Conservation (phyloP, 2,797 vertebrate species). For the Nyctibius grandis region DNA sequence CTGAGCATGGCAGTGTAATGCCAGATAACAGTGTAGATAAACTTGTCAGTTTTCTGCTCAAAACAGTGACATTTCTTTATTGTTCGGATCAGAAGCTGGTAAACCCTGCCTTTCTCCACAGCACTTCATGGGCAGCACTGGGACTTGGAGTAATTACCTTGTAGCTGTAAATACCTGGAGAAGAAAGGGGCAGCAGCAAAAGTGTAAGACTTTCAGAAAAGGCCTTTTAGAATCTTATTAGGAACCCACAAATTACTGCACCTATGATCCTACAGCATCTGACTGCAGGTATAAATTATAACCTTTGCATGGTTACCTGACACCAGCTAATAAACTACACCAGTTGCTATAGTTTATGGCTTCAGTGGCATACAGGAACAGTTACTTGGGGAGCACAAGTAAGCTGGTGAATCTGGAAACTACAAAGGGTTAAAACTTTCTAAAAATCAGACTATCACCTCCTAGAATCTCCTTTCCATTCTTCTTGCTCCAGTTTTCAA, state of each 20-base stretch:
- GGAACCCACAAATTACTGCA: background rate
- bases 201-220: background rate
- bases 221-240: background rate
- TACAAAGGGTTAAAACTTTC: conserved; percentile 14
- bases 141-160: background rate
- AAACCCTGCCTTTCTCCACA: background rate
- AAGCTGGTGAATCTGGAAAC: background rate
- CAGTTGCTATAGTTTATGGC: background rate
- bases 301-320: background rate
- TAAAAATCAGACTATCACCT: background rate
- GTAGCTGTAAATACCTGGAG: background rate
- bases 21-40: background rate
- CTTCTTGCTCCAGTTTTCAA: conserved; percentile 6
- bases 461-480: conserved; percentile 3
- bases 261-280: background rate
- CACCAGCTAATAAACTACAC: background rate
- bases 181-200: background rate
- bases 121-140: background rate
- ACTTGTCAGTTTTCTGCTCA: background rate
- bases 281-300: background rate
- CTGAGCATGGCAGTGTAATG: background rate
- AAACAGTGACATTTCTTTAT: background rate
- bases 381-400: background rate
- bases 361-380: background rate
- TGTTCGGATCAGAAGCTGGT: background rate